phyloP scores from a whole-genome alignment of 2,888 invertebrate species.

The Octodonta nipae region DNA sequence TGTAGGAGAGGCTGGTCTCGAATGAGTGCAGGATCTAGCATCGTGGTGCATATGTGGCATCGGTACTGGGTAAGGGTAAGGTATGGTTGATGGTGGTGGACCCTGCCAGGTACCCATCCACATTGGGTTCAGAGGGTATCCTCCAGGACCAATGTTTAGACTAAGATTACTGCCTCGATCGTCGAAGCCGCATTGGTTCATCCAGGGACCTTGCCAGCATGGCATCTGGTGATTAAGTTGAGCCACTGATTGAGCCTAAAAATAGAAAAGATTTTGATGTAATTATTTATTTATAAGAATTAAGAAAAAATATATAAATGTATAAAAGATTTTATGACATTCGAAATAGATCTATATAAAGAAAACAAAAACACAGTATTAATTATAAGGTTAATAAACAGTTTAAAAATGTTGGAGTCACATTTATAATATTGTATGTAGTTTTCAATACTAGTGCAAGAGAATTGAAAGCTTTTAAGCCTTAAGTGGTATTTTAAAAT shows the following conservation, averaged over 20 bases:
- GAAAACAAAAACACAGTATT: no score
- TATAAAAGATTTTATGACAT: no score
- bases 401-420: no score
- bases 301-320: no score
- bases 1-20: constrained; percentile 55
- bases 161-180: constrained; percentile 43
- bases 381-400: no score
- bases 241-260: constrained; percentile 59
- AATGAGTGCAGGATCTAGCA: constrained; percentile 44
- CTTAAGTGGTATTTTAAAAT: no score
- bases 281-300: no score
- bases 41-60: constrained; percentile 40
- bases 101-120: constrained; percentile 39
- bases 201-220: constrained; percentile 36
- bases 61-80: constrained; percentile 26
- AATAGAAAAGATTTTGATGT: constrained; percentile 7
- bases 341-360: no score
- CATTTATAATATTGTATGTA: no score
- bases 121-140: constrained; percentile 32
- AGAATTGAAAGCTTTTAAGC: no score
- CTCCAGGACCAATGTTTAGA: constrained; percentile 34
- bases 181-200: constrained; percentile 30
- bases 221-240: constrained; percentile 49
- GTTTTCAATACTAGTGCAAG: no score
- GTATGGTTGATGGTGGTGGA: constrained; percentile 29